These are phyloP conservation scores for Melangyna quadrimaculata DNA, from an alignment of 2,888 invertebrate species.

Conservation along the genomic window DNA sequence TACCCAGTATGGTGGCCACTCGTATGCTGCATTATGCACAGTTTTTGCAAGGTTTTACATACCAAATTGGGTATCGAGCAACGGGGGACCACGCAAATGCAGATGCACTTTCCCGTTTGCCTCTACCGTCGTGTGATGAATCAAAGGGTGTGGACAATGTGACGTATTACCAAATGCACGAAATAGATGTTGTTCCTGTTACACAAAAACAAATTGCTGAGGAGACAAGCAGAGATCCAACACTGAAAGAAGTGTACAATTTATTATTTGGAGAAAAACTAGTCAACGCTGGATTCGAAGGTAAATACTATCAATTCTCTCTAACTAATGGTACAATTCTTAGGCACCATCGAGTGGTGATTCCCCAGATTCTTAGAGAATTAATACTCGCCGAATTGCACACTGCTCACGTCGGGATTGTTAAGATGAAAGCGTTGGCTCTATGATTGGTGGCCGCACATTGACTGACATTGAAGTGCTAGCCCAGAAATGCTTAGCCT, in stretches of 20 bases:
- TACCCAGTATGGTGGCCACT: too few relatives aligned
- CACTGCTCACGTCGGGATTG: background rate
- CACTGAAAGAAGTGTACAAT: background rate
- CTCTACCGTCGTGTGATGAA: too few relatives aligned
- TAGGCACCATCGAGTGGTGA: constrained; percentile 5
- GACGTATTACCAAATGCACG: constrained; percentile 8
- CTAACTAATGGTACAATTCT: constrained; percentile 21
- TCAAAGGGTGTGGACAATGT: background rate
- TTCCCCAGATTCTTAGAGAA: background rate
- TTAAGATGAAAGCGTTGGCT: background rate
- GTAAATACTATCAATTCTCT: constrained; percentile 22
- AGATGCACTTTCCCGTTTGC: too few relatives aligned
- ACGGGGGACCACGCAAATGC: too few relatives aligned
- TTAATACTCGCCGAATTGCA: constrained; percentile 5
- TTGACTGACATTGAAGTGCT: constrained; percentile 19
- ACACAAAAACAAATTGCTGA: constrained; percentile 8
- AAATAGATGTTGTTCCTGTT: constrained; percentile 5
- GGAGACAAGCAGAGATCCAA: constrained; percentile 1
- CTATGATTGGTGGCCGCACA: constrained; percentile 12
- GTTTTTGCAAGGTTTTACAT: too few relatives aligned
- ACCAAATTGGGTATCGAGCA: too few relatives aligned
- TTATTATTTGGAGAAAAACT: background rate
- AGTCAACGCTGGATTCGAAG: background rate
- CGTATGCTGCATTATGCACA: too few relatives aligned
- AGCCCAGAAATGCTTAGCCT: background rate